A percentile compares a stretch with the other conserved stretches of the same genome.
phyloP scores from a whole-genome alignment of 1,140 invertebrate genomes.

The Nasonia longicornis region DNA sequence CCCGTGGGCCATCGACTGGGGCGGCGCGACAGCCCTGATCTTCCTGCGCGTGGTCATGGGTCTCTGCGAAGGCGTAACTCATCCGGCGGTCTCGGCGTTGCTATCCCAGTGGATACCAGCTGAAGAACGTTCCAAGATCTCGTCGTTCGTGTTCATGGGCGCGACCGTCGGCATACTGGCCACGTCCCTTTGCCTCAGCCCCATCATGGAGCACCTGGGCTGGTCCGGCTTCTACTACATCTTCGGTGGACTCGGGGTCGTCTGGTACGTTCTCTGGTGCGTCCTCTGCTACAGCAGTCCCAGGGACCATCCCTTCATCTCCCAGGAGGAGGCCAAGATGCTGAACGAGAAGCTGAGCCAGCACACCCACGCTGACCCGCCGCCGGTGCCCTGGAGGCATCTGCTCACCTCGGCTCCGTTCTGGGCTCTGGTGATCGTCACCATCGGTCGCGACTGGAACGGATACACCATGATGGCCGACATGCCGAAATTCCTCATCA shows the following conservation, averaged over 20 bases:
- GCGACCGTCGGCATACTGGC: slow-evolving; percentile 82
- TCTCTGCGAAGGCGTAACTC: slow-evolving; percentile 82
- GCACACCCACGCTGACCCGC: slow-evolving; percentile 68
- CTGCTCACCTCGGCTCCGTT: slow-evolving; percentile 82
- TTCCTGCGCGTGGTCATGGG: slow-evolving; percentile 78
- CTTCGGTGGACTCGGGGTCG: slow-evolving; percentile 80
- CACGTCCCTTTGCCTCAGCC: slow-evolving; percentile 78
- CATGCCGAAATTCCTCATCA: slow-evolving; percentile 91
- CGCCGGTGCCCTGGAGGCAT: slow-evolving; percentile 78
- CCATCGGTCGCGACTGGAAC: slow-evolving; percentile 91
- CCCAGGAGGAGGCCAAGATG: slow-evolving; percentile 80
- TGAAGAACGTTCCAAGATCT: slow-evolving; percentile 78
- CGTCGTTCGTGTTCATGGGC: slow-evolving; percentile 79
- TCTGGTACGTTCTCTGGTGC: slow-evolving; percentile 82
- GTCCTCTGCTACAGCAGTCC: slow-evolving; percentile 83
- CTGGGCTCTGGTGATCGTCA: slow-evolving; percentile 79
- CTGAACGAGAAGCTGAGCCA: slow-evolving; percentile 75
- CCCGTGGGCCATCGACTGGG: slow-evolving; percentile 71
- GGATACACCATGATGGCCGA: slow-evolving; percentile 94
- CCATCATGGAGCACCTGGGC: slow-evolving; percentile 72
- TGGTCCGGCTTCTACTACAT: slow-evolving; percentile 87
- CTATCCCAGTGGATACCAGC: slow-evolving; percentile 81
- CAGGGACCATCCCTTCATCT: slow-evolving; percentile 85
- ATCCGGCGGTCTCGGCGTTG: slow-evolving; percentile 79
- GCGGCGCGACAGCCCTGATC: slow-evolving; percentile 74